Evolutionary conservation across 2,797 vertebrate genomes (phyloP).

Genomic region (Danio jaintianensis): DNA sequence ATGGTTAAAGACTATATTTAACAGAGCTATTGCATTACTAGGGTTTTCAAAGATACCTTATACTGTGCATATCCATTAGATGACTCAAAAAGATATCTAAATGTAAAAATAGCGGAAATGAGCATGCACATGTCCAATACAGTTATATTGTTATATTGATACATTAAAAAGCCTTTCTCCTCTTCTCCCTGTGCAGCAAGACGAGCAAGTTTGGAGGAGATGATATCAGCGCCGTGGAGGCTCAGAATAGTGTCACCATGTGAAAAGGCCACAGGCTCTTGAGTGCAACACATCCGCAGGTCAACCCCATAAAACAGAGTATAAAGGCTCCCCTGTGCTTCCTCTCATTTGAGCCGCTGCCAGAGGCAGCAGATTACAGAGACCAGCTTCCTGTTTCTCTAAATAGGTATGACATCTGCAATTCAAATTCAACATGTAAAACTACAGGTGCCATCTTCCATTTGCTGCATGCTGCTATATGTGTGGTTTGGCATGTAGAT

Average conservation of each 20-base stretch:
- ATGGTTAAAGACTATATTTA: too few species aligned
- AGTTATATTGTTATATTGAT: not conserved
- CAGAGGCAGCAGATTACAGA: slow-evolving; percentile 19
- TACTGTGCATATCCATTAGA: too few species aligned
- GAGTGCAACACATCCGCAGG: slow-evolving; percentile 9
- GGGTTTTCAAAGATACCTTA: too few species aligned
- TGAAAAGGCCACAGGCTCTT: slow-evolving; percentile 35
- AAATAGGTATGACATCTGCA: slow-evolving; percentile 36
- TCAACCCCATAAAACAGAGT: slow-evolving; percentile 32
- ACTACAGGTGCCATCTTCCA: slow-evolving; percentile 4
- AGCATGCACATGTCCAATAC: not conserved
- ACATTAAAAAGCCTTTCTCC: not conserved
- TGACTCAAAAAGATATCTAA: not conserved
- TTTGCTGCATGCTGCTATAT: not conserved
- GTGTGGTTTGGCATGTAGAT: not conserved
- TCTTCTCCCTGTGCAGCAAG: not conserved
- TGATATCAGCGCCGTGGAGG: slow-evolving; percentile 14
- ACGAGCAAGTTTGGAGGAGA: not conserved
- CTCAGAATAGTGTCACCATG: slow-evolving; percentile 37
- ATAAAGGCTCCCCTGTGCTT: slow-evolving; percentile 17
- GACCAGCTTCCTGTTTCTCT: slow-evolving; percentile 14
- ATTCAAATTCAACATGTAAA: slow-evolving; percentile 44
- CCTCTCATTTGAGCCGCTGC: slow-evolving; percentile 9
- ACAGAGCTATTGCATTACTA: too few species aligned
- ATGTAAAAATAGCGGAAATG: not conserved